Percentiles rank a stretch among this genome's conserved stretches.
Evolutionary conservation across 30 jellyfish, hydroid and myxozoan species (phyloP).

Genomic region (Sanderia malayensis): DNA sequence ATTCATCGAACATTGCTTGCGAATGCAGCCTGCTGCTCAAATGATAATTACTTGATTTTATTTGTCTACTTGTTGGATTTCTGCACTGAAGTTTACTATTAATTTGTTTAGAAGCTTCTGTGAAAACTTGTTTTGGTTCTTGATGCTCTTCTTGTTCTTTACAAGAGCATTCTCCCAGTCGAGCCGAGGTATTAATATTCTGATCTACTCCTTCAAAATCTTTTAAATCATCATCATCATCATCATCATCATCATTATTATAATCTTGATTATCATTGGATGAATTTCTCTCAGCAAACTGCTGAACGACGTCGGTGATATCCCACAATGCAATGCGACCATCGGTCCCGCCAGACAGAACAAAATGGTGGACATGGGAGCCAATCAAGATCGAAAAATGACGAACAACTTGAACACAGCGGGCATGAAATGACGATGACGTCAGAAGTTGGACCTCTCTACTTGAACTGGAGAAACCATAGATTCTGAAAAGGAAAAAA

Average conservation of each 20-base stretch:
- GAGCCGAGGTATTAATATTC: too few species aligned
- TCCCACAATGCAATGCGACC: conserved; percentile 87
- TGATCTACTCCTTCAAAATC: background rate
- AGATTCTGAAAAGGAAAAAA: conserved; percentile 21
- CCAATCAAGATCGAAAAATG: conserved; percentile 23
- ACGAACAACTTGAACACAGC: conserved; percentile 61
- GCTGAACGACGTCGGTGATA: conserved; percentile 10
- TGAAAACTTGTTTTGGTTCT: background rate
- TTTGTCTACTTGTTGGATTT: background rate
- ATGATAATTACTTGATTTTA: background rate
- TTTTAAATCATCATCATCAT: background rate
- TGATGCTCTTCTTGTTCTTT: background rate
- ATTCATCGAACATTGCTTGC: conserved; percentile 6
- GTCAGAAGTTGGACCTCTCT: conserved; percentile 18
- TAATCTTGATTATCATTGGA: background rate
- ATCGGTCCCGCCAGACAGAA: conserved; percentile 75
- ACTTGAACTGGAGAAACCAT: conserved; percentile 24
- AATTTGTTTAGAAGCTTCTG: background rate
- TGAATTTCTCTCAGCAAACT: background rate
- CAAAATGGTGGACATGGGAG: conserved; percentile 28
- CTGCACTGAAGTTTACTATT: background rate
- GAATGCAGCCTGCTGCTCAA: conserved; percentile 21
- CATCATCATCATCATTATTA: background rate
- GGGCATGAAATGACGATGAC: conserved; percentile 47
- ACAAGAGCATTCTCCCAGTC: too few species aligned